Evolutionary conservation across 2,113 vertebrate genomes (phyloP).

Genomic region (Corvus hawaiiensis): DNA sequence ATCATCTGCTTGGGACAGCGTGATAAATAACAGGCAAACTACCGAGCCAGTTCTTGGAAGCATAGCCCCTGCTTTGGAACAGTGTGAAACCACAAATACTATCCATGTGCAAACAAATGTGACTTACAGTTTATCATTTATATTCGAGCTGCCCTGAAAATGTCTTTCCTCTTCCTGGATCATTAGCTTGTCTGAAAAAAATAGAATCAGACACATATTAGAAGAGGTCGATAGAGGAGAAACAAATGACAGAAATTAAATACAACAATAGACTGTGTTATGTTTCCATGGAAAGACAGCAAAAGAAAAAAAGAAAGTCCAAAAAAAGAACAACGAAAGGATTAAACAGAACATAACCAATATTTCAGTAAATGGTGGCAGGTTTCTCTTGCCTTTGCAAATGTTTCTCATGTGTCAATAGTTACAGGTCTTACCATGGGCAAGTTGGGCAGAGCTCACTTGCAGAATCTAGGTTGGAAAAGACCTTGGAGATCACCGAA

Average conservation of each 20-base stretch:
- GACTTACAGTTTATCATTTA: conserved; percentile 45
- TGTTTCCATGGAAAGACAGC: conserved; percentile 57
- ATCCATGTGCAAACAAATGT: conserved; percentile 28
- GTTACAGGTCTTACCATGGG: neutral
- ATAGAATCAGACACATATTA: conserved; percentile 44
- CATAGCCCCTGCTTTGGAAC: neutral
- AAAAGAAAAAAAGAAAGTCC: conserved; percentile 4
- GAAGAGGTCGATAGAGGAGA: conserved; percentile 46
- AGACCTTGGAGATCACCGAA: neutral
- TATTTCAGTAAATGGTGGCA: neutral
- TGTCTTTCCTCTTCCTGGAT: conserved; percentile 45
- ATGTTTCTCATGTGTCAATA: neutral
- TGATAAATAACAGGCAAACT: conserved; percentile 10
- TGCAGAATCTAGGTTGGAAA: neutral
- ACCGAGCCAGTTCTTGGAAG: conserved; percentile 17
- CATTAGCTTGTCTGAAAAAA: conserved; percentile 36
- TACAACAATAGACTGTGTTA: conserved; percentile 52
- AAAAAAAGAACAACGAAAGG: neutral
- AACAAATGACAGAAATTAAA: conserved; percentile 53
- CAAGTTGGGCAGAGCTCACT: neutral
- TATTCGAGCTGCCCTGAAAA: neutral
- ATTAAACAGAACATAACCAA: neutral
- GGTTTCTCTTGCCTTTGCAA: neutral
- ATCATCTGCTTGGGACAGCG: neutral
- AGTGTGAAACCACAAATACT: conserved; percentile 4